These are phyloP conservation scores for Tamias sibiricus DNA, from an alignment of 2,113 vertebrate genomes.

Conservation along the genomic window DNA sequence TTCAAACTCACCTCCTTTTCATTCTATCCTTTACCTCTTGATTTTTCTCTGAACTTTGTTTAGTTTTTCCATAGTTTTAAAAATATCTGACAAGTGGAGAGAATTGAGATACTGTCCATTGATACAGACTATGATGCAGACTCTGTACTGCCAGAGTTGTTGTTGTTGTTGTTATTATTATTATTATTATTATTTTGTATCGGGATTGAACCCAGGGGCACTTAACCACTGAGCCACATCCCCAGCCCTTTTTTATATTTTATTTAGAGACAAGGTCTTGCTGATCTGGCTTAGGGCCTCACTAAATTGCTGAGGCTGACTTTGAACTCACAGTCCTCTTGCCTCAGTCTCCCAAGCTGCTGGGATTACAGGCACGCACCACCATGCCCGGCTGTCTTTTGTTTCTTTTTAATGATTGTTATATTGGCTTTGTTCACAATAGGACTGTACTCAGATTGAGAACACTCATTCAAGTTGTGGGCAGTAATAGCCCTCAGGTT, in stretches of 20 bases:
- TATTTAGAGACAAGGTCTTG: too few relatives aligned
- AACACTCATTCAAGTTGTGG: constrained; percentile 27
- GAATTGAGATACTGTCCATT: neutral
- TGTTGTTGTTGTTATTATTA: too few relatives aligned
- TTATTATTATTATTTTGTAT: too few relatives aligned
- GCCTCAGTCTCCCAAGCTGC: too few relatives aligned
- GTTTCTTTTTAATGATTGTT: constrained; percentile 7
- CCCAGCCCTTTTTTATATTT: too few relatives aligned
- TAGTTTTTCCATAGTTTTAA: constrained; percentile 10
- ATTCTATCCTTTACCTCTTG: constrained; percentile 18
- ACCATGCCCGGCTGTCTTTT: too few relatives aligned
- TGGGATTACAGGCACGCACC: too few relatives aligned
- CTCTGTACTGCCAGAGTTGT: neutral
- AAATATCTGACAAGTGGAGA: constrained; percentile 11
- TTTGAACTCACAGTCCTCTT: too few relatives aligned
- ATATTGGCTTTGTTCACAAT: neutral
- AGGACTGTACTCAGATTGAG: neutral
- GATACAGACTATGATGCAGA: neutral
- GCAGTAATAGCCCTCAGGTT: neutral
- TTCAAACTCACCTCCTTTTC: constrained; percentile 29
- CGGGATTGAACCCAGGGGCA: too few relatives aligned
- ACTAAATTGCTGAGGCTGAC: too few relatives aligned
- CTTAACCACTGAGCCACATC: too few relatives aligned
- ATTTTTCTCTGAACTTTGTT: constrained; percentile 42
- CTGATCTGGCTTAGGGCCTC: too few relatives aligned